phyloP scores from a whole-genome alignment of 2,797 vertebrate species.

The Sphaeramia orbicularis region DNA sequence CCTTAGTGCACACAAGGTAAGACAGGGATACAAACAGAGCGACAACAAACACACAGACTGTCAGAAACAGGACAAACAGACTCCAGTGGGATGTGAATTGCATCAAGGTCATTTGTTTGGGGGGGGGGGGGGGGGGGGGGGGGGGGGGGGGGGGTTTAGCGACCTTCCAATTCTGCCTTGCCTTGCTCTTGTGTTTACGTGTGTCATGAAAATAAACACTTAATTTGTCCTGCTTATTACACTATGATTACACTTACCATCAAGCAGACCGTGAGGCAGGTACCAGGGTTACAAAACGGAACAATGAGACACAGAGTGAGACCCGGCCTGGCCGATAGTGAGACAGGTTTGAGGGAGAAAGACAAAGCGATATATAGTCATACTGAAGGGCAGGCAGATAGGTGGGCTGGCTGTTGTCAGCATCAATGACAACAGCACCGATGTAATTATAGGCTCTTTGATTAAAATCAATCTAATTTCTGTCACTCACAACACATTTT shows the following conservation, averaged over 20 bases:
- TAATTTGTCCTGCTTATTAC: constrained; percentile 19
- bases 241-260: not conserved
- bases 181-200: constrained; percentile 21
- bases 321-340: constrained; percentile 46
- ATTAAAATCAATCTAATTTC: constrained; percentile 82
- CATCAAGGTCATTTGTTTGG: constrained; percentile 45
- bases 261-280: constrained; percentile 30
- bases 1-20: constrained; percentile 24
- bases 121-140: too few species aligned
- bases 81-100: constrained; percentile 28
- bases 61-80: constrained; percentile 39
- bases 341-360: constrained; percentile 57
- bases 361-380: constrained; percentile 71
- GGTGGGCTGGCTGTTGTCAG: constrained; percentile 70
- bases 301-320: constrained; percentile 30
- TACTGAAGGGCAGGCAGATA: constrained; percentile 68
- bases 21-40: constrained; percentile 26
- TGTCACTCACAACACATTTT: constrained; percentile 73
- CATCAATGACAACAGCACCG: constrained; percentile 69
- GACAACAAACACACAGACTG: constrained; percentile 15
- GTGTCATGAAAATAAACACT: constrained; percentile 26
- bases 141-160: too few species aligned
- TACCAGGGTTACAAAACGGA: constrained; percentile 23
- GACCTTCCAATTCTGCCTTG: constrained; percentile 22
- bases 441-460: constrained; percentile 79